Evolutionary conservation across 2,888 invertebrate genomes (phyloP), one percentile per base, ranked within the genome.

Genomic region (Pycnomerus fuliginosus): DNA sequence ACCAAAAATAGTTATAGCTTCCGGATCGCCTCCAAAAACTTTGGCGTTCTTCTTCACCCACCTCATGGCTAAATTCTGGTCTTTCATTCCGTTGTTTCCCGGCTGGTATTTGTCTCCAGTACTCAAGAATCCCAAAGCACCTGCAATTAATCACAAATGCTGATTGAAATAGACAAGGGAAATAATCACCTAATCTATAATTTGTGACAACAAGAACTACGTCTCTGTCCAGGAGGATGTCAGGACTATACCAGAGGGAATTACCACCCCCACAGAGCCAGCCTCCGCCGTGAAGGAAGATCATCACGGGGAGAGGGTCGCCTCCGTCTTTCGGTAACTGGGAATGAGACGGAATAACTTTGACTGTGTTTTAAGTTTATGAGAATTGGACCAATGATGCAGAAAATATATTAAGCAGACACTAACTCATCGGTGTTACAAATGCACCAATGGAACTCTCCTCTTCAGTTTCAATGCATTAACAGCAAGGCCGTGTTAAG

Each of bases 281-380:
- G 2, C 87, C 88, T 2, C 88, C 87, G 0, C 84, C 84, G 44
- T 84, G 84, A 47, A 84, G 74, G 72, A 84, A 88, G 10, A 88
- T 75, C 86, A 88, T 85, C 0, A 87, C 87, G 0, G 87, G 85
- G 3, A 79, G 62, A 1, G 67, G 56, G 17, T 4, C 5, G 20
- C 8, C 8, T 4, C 20, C 20, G n/a, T n/a, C n/a, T n/a, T n/a
- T n/a, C n/a, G n/a, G n/a, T n/a, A n/a, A n/a, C n/a, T n/a, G n/a
- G n/a, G n/a, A n/a, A n/a, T n/a, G n/a, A n/a, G n/a, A n/a, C n/a
- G n/a, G n/a, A n/a, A n/a, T n/a, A n/a, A n/a, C n/a, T n/a, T n/a
- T n/a, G n/a, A n/a, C n/a, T n/a, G n/a, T n/a, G n/a, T n/a, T n/a
- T n/a, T n/a, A n/a, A n/a, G n/a, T n/a, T n/a, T n/a, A n/a, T n/a